A percentile compares a stretch with the other conserved stretches of the same genome.
These are phyloP conservation scores for Aurelia coerulea DNA, from an alignment of 30 jellyfish, hydroid and myxozoan species.

Conservation along the genomic window DNA sequence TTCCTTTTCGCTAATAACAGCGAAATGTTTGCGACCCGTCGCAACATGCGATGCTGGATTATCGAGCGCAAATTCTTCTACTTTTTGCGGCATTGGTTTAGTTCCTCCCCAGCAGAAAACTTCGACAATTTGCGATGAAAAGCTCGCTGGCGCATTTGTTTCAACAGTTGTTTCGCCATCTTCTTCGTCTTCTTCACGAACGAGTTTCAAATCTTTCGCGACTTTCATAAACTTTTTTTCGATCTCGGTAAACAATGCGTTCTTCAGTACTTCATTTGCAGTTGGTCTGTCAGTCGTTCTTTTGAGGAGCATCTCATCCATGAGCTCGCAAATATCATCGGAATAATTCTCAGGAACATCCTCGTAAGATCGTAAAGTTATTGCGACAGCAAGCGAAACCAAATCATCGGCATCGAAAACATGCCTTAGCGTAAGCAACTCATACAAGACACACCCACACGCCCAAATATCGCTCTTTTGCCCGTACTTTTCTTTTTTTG, in stretches of 20 bases:
- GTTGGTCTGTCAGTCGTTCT: slow-evolving; percentile 60
- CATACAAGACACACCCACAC: slow-evolving; percentile 95
- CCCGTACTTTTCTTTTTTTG: slow-evolving; percentile 55
- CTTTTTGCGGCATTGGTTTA: slow-evolving; percentile 85
- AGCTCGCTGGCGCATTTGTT: slow-evolving; percentile 32
- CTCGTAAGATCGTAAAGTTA: slow-evolving; percentile 52
- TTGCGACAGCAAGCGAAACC: slow-evolving; percentile 70
- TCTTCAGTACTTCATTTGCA: slow-evolving; percentile 54
- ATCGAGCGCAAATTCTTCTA: slow-evolving; percentile 78
- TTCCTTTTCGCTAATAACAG: slow-evolving; percentile 84
- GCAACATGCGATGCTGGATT: slow-evolving; percentile 88
- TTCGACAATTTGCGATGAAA: slow-evolving; percentile 86
- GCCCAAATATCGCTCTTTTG: slow-evolving; percentile 98
- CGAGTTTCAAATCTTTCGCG: slow-evolving; percentile 43
- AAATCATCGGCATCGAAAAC: slow-evolving; percentile 90
- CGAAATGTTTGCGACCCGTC: slow-evolving; percentile 94
- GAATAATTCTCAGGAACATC: slow-evolving; percentile 74
- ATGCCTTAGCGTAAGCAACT: slow-evolving; percentile 77
- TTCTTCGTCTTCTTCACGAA: slow-evolving; percentile 36
- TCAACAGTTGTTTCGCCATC: slow-evolving; percentile 33
- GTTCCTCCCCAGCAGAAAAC: slow-evolving; percentile 99
- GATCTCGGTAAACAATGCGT: slow-evolving; percentile 47
- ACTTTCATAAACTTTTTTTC: slow-evolving; percentile 33
- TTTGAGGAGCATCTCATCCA: slow-evolving; percentile 67
- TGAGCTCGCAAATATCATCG: slow-evolving; percentile 47